Base-by-base conservation (phyloP, 2,113 vertebrate species). In the Podarcis muralis region DNA sequence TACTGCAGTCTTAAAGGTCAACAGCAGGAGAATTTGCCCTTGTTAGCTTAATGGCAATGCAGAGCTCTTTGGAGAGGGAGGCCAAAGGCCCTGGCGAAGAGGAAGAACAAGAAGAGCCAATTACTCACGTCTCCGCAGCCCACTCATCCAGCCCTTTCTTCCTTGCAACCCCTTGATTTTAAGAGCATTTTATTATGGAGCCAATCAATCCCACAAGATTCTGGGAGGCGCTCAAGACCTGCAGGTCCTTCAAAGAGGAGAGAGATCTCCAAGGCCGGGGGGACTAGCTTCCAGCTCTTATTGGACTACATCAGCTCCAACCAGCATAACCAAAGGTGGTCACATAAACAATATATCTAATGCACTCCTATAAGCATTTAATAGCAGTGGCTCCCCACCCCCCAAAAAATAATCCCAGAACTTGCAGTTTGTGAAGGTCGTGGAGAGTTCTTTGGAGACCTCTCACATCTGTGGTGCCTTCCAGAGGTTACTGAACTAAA, bases 1-100 rank as follows among this genome's bases (percentile, higher is more conserved):
- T 53, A 82, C 81, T 30, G 53, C 53, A 30, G n/a, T 72, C 84
- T 89, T 83, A 91, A 91, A 91, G 90, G 90, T 89, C 87, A 91
- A 43, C 84, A 86, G 90, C 87, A 86, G 53, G 87, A 71, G 81
- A 89, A 89, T 77, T 79, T 86, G 66, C 87, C 88, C 37, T 83
- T 88, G 79, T 79, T 83, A 80, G 75, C 37, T 25, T 86, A 27
- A 66, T 40, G 90, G 83, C 27, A 37, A 11, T 68, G 83, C 43
- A 7, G 77, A 79, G 48, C 37, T 79, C 72, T 65, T 5, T 4
- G 13, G 82, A 62, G 77, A 66, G 18, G 80, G 35, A 5, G 6
- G 30, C 20, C 30, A 32, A 35, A 23, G 62, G 72, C 30, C 81
- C 32, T 1, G 6, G 81, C 20, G 12, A 48, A 22, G 75, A 16